Conservation (phyloP, 2,797 vertebrate genomes). For the Enteromius trimaculatus region DNA sequence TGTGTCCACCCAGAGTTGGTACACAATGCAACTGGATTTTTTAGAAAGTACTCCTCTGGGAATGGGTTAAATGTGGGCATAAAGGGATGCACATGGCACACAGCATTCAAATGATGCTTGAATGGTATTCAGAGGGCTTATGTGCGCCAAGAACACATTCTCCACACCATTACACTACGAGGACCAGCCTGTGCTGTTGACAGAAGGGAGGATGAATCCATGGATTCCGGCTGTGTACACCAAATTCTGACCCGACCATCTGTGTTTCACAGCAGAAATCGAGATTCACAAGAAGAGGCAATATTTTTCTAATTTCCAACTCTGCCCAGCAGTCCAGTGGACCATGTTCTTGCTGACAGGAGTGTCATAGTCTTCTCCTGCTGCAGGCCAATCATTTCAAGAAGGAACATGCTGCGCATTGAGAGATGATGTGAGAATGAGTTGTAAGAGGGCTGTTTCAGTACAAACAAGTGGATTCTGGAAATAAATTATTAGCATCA, state of each 20-base stretch:
- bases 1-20: not conserved
- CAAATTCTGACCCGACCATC: constrained; percentile 32
- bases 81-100: constrained; percentile 22
- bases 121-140: constrained; percentile 25
- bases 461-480: not conserved
- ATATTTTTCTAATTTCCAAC: not conserved
- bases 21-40: not conserved
- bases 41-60: not conserved
- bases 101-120: constrained; percentile 40
- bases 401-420: not conserved
- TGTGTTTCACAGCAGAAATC: constrained; percentile 6
- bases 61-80: not conserved
- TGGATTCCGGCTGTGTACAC: constrained; percentile 24
- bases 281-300: not conserved
- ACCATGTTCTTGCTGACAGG: not conserved
- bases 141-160: constrained; percentile 24
- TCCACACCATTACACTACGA: constrained; percentile 19
- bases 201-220: constrained; percentile 31
- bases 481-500: not conserved
- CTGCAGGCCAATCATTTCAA: not conserved
- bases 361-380: not conserved
- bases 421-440: not conserved
- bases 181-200: constrained; percentile 27
- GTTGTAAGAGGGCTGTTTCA: not conserved
- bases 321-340: not conserved